phyloP scores from a whole-genome alignment of 2,888 invertebrate genomes.

The Lordiphosa andalusiaca region DNA sequence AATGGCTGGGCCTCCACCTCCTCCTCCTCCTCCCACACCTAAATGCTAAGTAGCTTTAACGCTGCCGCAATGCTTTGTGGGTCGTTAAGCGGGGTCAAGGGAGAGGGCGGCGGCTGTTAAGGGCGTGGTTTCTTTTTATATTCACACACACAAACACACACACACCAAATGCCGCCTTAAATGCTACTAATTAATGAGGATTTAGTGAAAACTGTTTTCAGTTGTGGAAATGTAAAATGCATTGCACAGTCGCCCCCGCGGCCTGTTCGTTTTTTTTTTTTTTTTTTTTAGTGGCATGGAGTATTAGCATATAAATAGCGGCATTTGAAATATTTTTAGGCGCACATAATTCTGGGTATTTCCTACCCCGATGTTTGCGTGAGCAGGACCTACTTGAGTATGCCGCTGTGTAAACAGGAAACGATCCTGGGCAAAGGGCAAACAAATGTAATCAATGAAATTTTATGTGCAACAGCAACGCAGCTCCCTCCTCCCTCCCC shows the following conservation, averaged over 20 bases:
- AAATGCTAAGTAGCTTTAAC: conserved; percentile 72
- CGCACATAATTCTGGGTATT: conserved; percentile 57
- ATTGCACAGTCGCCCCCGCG: conserved; percentile 55
- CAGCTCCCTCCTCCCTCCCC: conserved; percentile 36
- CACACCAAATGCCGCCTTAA: conserved; percentile 66
- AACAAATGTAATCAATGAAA: conserved; percentile 76
- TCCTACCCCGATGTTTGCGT: conserved; percentile 43
- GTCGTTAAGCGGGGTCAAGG: conserved; percentile 22
- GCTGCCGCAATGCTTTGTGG: conserved; percentile 44
- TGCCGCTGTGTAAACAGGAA: conserved; percentile 64
- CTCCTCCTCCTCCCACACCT: conserved; percentile 15
- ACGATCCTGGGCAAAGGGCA: conserved; percentile 59
- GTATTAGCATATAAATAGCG: conserved; percentile 73
- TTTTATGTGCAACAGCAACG: conserved; percentile 74
- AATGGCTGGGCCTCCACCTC: conserved; percentile 44
- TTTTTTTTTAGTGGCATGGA: conserved; percentile 32
- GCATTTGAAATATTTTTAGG: conserved; percentile 71
- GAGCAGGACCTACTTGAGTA: conserved; percentile 52
- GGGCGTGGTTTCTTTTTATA: conserved; percentile 14
- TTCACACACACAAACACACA: conserved; percentile 7
- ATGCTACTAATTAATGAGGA: conserved; percentile 76
- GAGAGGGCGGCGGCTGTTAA: conserved; percentile 16
- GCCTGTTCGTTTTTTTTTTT: conserved; percentile 7
- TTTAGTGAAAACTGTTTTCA: conserved; percentile 72
- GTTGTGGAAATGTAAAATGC: conserved; percentile 46